Base-by-base conservation (phyloP, 2,797 vertebrate species). In the Okamejei kenojei region DNA sequence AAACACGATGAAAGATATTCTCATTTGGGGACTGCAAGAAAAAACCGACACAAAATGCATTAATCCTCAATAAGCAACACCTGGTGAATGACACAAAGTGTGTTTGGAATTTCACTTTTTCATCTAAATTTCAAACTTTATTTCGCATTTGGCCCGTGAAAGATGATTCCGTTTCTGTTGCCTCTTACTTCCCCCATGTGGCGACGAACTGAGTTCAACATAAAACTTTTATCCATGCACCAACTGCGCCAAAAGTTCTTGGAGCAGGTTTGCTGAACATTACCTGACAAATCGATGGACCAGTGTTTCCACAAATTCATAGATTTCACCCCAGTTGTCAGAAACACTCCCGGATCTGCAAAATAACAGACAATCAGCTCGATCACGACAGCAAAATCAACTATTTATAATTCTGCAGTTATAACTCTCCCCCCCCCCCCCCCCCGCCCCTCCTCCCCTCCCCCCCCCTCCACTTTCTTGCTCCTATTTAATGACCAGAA, bases 211-310 rank as follows among this genome's bases (percentile, higher is more conserved):
- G 2, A 65, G 58, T 32, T 63, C 17, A 65, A 35, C 13, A 78
- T 9, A 88, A 54, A 54, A 68, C n/a, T 86, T 32, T 35, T 19
- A 61, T 45, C n/a, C 32, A n/a, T 23, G 21, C 11, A 65, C 29
- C 26, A 88, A 32, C 23, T 23, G 19, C 58, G 29, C 29, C 84
- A 10, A 68, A 68, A 71, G 21, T 73, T 90, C 8, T 1, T 32
- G 68, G 10, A 10, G 23, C 68, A 23, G 7, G 19, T 11, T 54
- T 68, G n/a, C 1, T 38, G 61, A 68, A 35, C 13, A 58, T 96
- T 96, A 98, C 98, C 98, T 99, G 94, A 99, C 98, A 94, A 99
- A 99, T 96, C 98, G 96, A 78, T 99, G 97, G 0, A 98, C 98
- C 54, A 99, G 97, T 92, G 98, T 98, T 93, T 96, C 95, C 77